These are phyloP conservation scores for Isichthys henryi DNA, from an alignment of 2,113 vertebrate species.

Conservation along the genomic window DNA sequence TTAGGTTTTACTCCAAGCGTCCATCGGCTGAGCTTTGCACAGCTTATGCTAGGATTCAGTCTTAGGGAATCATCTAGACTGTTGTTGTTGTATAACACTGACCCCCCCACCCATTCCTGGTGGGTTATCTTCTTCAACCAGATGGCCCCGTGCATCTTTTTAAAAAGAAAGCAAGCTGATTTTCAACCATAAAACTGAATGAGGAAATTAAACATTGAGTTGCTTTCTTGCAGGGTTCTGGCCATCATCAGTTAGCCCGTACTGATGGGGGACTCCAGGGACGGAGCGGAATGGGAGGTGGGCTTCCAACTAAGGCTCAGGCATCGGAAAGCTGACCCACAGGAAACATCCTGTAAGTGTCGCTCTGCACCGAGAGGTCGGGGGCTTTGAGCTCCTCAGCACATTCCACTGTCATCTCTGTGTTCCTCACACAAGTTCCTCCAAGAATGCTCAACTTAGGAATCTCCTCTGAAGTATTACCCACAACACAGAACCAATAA, in stretches of 20 bases:
- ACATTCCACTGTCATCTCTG: neutral
- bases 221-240: neutral
- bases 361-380: neutral
- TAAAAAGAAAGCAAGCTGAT: neutral
- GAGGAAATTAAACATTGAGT: neutral
- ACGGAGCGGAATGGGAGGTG: neutral
- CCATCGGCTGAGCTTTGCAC: neutral
- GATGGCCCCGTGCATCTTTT: neutral
- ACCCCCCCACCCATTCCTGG: too few relatives aligned
- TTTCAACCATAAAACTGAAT: neutral
- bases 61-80: neutral
- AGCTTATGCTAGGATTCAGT: neutral
- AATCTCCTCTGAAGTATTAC: neutral
- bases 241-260: neutral
- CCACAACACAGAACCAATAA: neutral
- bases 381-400: neutral
- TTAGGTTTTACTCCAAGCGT: neutral
- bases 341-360: neutral
- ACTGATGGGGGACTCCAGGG: neutral
- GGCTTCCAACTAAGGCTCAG: neutral
- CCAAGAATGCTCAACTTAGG: neutral
- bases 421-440: neutral
- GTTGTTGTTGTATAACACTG: neutral
- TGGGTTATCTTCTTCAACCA: neutral
- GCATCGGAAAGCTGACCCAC: neutral